Evolutionary conservation across 2,113 vertebrate species (phyloP), one percentile per base, ranked within the genome.

Genomic region (Connochaetes taurinus): DNA sequence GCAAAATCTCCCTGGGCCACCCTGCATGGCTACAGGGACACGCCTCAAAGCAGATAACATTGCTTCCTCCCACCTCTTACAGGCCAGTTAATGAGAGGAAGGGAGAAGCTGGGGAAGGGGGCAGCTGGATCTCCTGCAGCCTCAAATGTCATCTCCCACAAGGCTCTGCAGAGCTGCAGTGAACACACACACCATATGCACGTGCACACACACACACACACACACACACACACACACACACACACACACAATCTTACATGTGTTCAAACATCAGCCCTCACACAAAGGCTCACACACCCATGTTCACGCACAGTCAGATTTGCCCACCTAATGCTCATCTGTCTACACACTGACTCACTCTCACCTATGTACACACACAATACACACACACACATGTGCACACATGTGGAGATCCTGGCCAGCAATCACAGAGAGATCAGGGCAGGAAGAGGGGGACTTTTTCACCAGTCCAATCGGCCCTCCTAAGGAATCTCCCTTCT

Each of bases 51-150:
- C 60, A 90, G 97, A 89, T 58, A 76, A 91, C 74, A 91, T 92
- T 90, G 91, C 89, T 93, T 96, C 97, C 27, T 96, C 95, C 93
- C 76, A 47, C 0, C 21, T 88, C 74, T 50, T 25, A 12, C 23
- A 40, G 95, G 67, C 90, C 95, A 96, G 92, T 94, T 97, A 97
- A 96, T 1, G 89, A 84, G 36, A 52, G 7, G 87, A 81, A 86
- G 52, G 50, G 7, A 94, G 60, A n/a, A 57, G 62, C 87, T n/a
- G 82, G 81, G 87, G 97, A 8, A 52, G 43, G 27, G 88, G 97
- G 16, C 74, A 97, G 96, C 93, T 82, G 93, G 97, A 83, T 95
- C 36, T 47, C 60, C 67, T 23, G 40, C 50, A 80, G 31, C 78
- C 58, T 43, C 93, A 97, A 88, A 96, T 47, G 33, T 60, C 97